Percentiles rank a stretch among this genome's conserved stretches.
Evolutionary conservation across 53 echinoderm and acorn worm genomes (phyloP).

Genomic region (Temnopleurus reevesii): DNA sequence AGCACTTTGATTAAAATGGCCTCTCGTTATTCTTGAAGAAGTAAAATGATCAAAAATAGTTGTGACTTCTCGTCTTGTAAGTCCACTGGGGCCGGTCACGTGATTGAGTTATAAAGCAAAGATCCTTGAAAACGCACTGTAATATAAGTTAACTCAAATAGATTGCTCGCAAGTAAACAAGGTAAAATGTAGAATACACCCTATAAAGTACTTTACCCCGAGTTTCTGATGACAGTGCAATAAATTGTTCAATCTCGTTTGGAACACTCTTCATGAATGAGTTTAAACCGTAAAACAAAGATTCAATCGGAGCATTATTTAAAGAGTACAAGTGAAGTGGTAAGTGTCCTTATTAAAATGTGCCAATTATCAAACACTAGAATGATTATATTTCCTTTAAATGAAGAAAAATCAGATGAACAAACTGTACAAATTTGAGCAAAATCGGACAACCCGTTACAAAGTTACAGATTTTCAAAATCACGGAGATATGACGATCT

Average conservation of each 20-base stretch:
- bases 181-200: neutral
- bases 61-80: neutral
- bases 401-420: too few species aligned
- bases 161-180: conserved; percentile 23
- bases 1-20: neutral
- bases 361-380: too few species aligned
- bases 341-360: too few species aligned
- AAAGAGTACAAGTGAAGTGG: too few species aligned
- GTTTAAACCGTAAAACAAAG: neutral
- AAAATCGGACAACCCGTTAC: too few species aligned
- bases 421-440: too few species aligned
- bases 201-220: conserved; percentile 7
- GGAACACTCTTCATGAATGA: neutral
- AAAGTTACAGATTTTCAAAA: too few species aligned
- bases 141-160: conserved; percentile 22
- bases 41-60: neutral
- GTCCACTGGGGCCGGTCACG: neutral
- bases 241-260: neutral
- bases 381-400: too few species aligned
- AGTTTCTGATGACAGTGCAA: neutral
- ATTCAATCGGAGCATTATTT: too few species aligned
- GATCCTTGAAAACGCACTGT: neutral
- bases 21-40: neutral
- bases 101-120: neutral
- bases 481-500: too few species aligned